phyloP scores from a whole-genome alignment of 2,888 invertebrate species.

The Nephrotoma appendiculata region DNA sequence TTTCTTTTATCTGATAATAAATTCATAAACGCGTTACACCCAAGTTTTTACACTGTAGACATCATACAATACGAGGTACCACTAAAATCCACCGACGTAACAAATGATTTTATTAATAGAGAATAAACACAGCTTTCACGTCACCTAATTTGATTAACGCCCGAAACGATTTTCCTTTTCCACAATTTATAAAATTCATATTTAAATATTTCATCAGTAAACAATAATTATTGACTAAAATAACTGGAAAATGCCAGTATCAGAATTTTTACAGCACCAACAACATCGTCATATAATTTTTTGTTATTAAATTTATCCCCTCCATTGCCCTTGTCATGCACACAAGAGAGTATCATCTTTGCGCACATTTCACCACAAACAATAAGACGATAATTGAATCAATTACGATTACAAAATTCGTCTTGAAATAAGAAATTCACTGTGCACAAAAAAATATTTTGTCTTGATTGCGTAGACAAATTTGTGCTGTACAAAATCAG shows the following conservation, averaged over 20 bases:
- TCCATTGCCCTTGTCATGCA: neutral
- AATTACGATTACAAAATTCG: neutral
- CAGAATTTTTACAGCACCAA: neutral
- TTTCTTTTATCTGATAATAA: too few relatives aligned
- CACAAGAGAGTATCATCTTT: too few relatives aligned
- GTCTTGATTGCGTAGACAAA: neutral
- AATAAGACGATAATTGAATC: neutral
- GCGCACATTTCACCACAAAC: neutral
- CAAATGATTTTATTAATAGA: too few relatives aligned
- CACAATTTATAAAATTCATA: too few relatives aligned
- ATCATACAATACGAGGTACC: too few relatives aligned
- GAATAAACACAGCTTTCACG: too few relatives aligned
- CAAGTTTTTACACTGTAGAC: too few relatives aligned
- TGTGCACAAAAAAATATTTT: neutral
- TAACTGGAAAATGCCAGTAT: neutral
- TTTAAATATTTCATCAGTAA: too few relatives aligned
- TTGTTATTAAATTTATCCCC: neutral
- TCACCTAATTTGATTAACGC: too few relatives aligned
- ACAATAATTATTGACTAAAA: neutral
- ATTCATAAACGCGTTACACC: too few relatives aligned
- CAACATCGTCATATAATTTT: neutral
- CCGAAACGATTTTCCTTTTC: too few relatives aligned
- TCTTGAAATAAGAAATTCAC: neutral
- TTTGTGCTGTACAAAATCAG: neutral
- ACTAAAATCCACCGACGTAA: too few relatives aligned